phyloP scores from a whole-genome alignment of 2,888 invertebrate species.

The Campopleginae sp. region DNA sequence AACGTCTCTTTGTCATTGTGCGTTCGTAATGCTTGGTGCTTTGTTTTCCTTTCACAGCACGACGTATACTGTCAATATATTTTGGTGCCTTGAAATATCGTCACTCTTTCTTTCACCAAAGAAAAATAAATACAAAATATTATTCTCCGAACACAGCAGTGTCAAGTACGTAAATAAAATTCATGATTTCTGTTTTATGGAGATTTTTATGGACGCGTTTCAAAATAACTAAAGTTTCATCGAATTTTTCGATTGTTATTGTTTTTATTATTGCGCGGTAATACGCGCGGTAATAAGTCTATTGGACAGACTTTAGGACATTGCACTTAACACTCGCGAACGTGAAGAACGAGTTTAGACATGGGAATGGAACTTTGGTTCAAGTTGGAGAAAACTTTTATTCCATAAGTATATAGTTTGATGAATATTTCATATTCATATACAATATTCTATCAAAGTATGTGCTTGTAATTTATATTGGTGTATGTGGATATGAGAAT shows the following conservation, averaged over 20 bases:
- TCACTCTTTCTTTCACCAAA: not conserved
- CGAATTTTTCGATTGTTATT: not conserved
- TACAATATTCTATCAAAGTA: not conserved
- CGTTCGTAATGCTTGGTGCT: not conserved
- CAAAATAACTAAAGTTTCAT: not conserved
- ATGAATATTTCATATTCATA: not conserved
- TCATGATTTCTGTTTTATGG: not conserved
- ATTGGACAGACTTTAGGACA: not conserved
- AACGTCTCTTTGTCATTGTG: not conserved
- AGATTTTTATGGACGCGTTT: not conserved
- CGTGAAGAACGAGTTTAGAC: not conserved
- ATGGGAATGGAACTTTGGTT: not conserved
- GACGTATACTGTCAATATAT: not conserved
- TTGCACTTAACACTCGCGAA: conserved; percentile 14
- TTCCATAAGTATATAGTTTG: not conserved
- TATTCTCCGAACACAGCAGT: not conserved
- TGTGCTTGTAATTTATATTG: not conserved
- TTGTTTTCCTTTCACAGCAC: not conserved
- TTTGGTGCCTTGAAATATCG: not conserved
- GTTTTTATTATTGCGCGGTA: not conserved
- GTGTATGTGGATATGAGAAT: not conserved
- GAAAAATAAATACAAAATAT: not conserved
- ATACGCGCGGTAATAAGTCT: not conserved
- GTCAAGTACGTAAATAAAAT: not conserved
- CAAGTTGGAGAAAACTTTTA: conserved; percentile 9